Evolutionary conservation across 2,113 vertebrate species (phyloP).

Genomic region (Micronisus gabar): DNA sequence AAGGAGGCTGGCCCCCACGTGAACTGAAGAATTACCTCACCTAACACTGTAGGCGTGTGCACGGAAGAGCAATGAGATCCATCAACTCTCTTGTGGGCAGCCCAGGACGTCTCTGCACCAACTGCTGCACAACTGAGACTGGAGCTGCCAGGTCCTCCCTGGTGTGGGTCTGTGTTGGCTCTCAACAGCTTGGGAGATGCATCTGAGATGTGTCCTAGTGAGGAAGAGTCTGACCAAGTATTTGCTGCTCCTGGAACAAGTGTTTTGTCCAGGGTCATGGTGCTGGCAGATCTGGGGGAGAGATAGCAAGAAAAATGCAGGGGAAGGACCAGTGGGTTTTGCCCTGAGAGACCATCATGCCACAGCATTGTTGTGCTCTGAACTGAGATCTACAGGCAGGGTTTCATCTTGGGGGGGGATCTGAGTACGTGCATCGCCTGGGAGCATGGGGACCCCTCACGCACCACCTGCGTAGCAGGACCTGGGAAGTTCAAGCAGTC

Average conservation of each 20-base stretch:
- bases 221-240: not conserved
- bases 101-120: not conserved
- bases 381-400: not conserved
- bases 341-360: not conserved
- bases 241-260: not conserved
- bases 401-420: not conserved
- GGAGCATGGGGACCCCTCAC: not conserved
- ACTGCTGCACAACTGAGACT: not conserved
- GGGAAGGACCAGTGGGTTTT: not conserved
- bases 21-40: not conserved
- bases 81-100: not conserved
- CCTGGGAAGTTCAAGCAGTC: not conserved
- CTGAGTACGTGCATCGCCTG: not conserved
- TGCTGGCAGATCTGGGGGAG: not conserved
- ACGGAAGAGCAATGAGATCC: not conserved
- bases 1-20: not conserved
- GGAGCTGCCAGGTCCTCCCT: not conserved
- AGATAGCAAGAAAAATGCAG: not conserved
- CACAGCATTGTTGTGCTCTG: rapidly evolving
- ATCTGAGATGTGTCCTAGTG: not conserved
- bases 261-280: not conserved
- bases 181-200: not conserved
- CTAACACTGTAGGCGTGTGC: not conserved
- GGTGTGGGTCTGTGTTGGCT: not conserved
- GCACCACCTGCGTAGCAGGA: not conserved